These are phyloP conservation scores for Acrocyrtus sp. DNA, from an alignment of 2,888 invertebrate genomes.

Conservation along the genomic window DNA sequence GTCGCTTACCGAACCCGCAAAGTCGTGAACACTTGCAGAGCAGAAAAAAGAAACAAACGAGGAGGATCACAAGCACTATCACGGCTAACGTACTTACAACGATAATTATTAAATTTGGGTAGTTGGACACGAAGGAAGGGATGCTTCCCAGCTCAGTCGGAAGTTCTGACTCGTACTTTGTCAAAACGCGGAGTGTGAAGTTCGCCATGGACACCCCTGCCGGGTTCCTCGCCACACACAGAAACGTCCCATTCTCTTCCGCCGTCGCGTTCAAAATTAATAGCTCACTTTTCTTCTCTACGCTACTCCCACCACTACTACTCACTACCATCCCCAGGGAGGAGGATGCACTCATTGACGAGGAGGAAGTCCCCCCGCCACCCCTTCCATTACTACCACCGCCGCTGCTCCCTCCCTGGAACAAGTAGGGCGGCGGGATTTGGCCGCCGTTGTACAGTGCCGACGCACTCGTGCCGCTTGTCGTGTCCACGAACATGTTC, in stretches of 20 bases:
- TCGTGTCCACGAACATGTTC: constrained; percentile 61
- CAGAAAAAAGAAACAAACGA: constrained; percentile 75
- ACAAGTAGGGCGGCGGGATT: constrained; percentile 49
- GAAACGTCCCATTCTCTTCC: constrained; percentile 86
- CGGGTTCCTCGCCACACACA: constrained; percentile 86
- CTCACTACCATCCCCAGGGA: constrained; percentile 39
- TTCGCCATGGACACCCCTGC: constrained; percentile 84
- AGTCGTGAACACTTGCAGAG: constrained; percentile 66
- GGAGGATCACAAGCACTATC: constrained; percentile 70
- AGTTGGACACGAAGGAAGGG: constrained; percentile 59
- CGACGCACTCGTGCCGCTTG: constrained; percentile 21
- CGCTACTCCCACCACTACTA: constrained; percentile 62
- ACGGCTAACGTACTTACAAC: constrained; percentile 61
- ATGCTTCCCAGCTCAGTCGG: constrained; percentile 50
- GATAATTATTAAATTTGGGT: constrained; percentile 61
- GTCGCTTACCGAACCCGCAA: constrained; percentile 50
- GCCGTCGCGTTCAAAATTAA: constrained; percentile 80
- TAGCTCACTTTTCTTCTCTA: constrained; percentile 81
- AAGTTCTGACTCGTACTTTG: constrained; percentile 58
- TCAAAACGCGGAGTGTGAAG: constrained; percentile 74
- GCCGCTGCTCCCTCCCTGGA: constrained; percentile 22
- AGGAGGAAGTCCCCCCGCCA: constrained; percentile 1
- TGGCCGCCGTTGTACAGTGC: constrained; percentile 11
- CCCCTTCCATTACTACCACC: constrained; percentile 2
- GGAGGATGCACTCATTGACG: constrained; percentile 23